These are phyloP conservation scores for Agrilus mali DNA, from an alignment of 2,888 invertebrate species.

Conservation along the genomic window DNA sequence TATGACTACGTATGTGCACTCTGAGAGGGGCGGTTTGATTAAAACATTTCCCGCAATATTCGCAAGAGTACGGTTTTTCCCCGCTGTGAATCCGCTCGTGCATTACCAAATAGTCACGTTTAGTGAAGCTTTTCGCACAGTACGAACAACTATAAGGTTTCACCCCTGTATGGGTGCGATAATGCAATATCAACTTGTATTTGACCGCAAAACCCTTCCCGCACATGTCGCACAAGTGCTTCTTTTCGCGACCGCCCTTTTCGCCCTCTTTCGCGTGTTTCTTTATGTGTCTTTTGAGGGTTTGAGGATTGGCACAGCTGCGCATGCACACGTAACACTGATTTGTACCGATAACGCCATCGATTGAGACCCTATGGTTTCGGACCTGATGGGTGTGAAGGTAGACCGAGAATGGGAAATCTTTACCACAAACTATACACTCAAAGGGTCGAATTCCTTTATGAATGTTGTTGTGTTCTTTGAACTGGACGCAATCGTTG, in stretches of 20 bases:
- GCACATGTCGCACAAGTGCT: constrained; percentile 41
- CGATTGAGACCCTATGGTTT: constrained; percentile 31
- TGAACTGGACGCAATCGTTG: constrained; percentile 10
- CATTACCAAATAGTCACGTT: constrained; percentile 43
- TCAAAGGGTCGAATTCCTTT: constrained; percentile 36
- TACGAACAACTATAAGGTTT: constrained; percentile 30
- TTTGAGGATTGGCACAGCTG: constrained; percentile 26
- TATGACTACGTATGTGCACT: constrained; percentile 46
- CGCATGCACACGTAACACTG: constrained; percentile 36
- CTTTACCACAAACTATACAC: constrained; percentile 32
- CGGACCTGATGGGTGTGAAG: constrained; percentile 34
- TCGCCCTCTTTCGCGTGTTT: constrained; percentile 26
- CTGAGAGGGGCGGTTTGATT: constrained; percentile 45
- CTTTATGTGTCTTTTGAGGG: constrained; percentile 23
- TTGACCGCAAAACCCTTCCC: constrained; percentile 37
- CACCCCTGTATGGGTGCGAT: constrained; percentile 38
- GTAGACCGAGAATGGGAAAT: constrained; percentile 29
- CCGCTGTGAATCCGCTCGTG: constrained; percentile 47
- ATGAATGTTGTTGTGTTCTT: constrained; percentile 18
- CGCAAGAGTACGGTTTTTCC: constrained; percentile 46
- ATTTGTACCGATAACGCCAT: constrained; percentile 20
- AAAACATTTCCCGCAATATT: constrained; percentile 45
- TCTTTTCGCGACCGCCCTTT: constrained; percentile 22
- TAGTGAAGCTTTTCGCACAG: constrained; percentile 40
- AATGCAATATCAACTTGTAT: constrained; percentile 38